Evolutionary conservation across 2,797 vertebrate genomes (phyloP), one percentile per base, ranked within the genome.

Genomic region (Macropodus opercularis): DNA sequence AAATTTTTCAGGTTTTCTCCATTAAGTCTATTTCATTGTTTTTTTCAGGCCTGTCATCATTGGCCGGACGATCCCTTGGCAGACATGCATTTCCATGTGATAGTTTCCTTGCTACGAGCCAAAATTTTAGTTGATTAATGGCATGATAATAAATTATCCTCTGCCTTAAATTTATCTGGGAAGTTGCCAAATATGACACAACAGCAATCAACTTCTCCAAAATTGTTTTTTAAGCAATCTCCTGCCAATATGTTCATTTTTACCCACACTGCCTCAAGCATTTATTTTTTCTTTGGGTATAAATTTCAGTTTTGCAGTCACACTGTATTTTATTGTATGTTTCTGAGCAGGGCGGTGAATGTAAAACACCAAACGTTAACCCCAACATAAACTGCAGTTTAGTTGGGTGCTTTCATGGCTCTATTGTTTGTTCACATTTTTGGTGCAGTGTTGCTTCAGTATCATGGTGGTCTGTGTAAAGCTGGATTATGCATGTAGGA

Each of bases 361-460:
- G 38, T 50, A 47, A 68, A 55, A 50, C 29, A 46, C 35, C 23
- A 48, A 56, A 43, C 27, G 8, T 31, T 27, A 49, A 39, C 43
- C 17, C 2, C 7, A 10, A 43, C 35, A 43, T 4, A 26, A 48
- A 57, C 26, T 18, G 36, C 8, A 61, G 6, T 6, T 53, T 18
- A 51, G 10, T 39, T 44, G 22, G 24, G 15, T 31, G n/a, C 31
- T 26, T 54, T 52, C 29, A 23, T 54, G 42, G n/a, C 31, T 53
- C 52, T 60, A 47, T 24, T 47, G 19, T 35, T 47, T 44, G 11
- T 34, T 66, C 52, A 46, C 9, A 43, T 29, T 59, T 41, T 54
- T 41, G 4, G 17, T 47, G 1, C 8, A 41, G 35, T 22, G 18
- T 46, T 42, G 21, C 44, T 10, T 58, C 35, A 32, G 22, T 40